Evolutionary conservation across 2,113 vertebrate genomes (phyloP), one percentile per base, ranked within the genome.

Genomic region (Dunckerocampus dactyliophorus): DNA sequence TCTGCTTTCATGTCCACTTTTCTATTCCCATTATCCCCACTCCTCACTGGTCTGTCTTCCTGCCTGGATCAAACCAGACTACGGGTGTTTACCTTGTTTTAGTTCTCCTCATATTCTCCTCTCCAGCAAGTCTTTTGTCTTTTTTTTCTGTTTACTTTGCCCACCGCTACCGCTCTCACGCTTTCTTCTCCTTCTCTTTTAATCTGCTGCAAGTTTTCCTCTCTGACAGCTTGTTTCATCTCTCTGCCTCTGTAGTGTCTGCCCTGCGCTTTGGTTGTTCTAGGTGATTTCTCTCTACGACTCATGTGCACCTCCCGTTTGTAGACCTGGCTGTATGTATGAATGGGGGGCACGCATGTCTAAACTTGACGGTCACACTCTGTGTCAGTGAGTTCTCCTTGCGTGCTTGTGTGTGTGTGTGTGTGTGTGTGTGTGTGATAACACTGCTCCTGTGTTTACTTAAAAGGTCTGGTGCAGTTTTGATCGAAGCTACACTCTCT

Each of bases 211-310:
- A 80, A 66, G 49, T 82, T 80, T 78, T 71, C 60, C 42, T 59
- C 47, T 56, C 56, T 80, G 79, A 80, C 84, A 81, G 67, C 62
- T 74, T 71, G 64, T 82, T 85, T 85, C 65, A 83, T 79, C 73
- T 74, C n/a, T 24, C 39, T 62, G 46, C 46, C 50, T 79, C 53
- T 70, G 59, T 58, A 46, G 59, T 52, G 72, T 21, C 19, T 21
- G 72, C 69, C 71, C 60, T 55, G 19, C 11, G 28, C 60, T 65
- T 55, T 28, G 48, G 48, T 24, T 63, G 69, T 71, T 75, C 43
- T 47, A 65, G 28, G 31, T 49, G 63, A 59, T 54, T 52, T 59
- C 53, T 39, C 15, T 49, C 59, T 3, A 7, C 49, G 16, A 17
- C 59, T 65, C 20, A 24, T 42, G 47, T 62, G 46, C 10, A 60